Percentiles rank a stretch among this genome's conserved stretches.
phyloP scores from a whole-genome alignment of 2,888 invertebrate genomes.

The Leptinotarsa tumamoca region DNA sequence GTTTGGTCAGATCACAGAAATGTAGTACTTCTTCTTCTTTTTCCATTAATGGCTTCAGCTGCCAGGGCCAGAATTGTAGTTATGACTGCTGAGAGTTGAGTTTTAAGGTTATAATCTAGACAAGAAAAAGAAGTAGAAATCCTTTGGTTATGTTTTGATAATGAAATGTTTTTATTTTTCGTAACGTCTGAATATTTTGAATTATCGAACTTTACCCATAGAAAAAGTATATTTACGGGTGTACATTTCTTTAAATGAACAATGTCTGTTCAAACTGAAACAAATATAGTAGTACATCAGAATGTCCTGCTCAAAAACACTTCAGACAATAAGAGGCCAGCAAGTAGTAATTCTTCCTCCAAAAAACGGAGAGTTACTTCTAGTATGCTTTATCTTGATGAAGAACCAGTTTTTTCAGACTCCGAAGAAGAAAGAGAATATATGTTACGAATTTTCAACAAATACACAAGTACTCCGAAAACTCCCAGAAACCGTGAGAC shows the following conservation, averaged over 20 bases:
- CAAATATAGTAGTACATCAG: not conserved
- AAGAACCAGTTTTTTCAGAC: slow-evolving; percentile 41
- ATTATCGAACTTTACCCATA: not conserved
- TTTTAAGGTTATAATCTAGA: too few relatives aligned
- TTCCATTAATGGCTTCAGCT: too few relatives aligned
- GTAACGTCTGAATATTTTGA: not conserved
- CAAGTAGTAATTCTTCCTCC: not conserved
- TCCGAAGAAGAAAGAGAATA: slow-evolving; percentile 37
- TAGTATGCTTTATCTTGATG: slow-evolving; percentile 32
- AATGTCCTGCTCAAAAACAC: not conserved
- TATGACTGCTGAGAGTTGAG: too few relatives aligned
- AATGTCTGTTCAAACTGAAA: not conserved
- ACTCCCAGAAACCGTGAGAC: slow-evolving; percentile 12
- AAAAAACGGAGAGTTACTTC: slow-evolving; percentile 25
- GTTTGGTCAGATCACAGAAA: too few relatives aligned
- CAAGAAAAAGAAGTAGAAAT: too few relatives aligned
- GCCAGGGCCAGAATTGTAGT: too few relatives aligned
- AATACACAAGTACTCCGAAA: slow-evolving; percentile 2
- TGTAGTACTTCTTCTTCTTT: too few relatives aligned
- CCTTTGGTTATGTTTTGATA: too few relatives aligned
- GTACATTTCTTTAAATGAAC: not conserved
- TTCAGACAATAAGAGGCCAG: not conserved
- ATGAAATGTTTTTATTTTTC: too few relatives aligned
- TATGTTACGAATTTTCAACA: slow-evolving; percentile 11
- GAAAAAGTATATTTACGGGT: not conserved